phyloP scores from a whole-genome alignment of 2,113 vertebrate genomes.

The Balaeniceps rex region DNA sequence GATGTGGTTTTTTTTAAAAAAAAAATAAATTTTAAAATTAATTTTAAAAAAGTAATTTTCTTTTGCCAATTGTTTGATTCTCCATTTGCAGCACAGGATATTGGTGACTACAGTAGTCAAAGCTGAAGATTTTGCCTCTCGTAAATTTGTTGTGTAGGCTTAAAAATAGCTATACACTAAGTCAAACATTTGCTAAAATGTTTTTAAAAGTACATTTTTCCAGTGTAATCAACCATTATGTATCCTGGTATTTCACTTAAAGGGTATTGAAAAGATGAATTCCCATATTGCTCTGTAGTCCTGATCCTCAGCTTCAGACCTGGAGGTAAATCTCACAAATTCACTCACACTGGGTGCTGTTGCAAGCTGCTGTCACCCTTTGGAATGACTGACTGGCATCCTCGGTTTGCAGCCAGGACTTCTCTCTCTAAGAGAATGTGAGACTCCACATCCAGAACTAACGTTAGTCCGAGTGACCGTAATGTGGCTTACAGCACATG shows the following conservation, averaged over 20 bases:
- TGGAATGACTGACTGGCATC: not conserved
- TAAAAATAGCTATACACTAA: not conserved
- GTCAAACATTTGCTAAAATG: not conserved
- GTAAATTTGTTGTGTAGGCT: not conserved
- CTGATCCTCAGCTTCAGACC: not conserved
- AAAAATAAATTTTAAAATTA: too few species aligned
- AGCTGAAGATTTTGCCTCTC: not conserved
- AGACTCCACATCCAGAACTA: not conserved
- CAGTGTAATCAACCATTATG: rapidly evolving
- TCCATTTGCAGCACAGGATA: not conserved
- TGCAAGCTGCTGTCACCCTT: not conserved
- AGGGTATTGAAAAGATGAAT: not conserved
- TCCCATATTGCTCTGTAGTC: not conserved
- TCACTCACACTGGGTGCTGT: not conserved
- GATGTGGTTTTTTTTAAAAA: not conserved
- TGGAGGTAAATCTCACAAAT: not conserved
- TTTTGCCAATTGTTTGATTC: not conserved
- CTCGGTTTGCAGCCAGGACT: not conserved
- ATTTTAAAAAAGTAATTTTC: not conserved
- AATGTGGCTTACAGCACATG: not conserved
- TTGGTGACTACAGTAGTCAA: not conserved
- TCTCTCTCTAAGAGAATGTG: not conserved
- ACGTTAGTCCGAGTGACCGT: not conserved
- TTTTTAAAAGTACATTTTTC: not conserved
- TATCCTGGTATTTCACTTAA: not conserved